These are phyloP conservation scores for Chloroclysta siterata DNA, from an alignment of 2,888 invertebrate genomes.

Conservation along the genomic window DNA sequence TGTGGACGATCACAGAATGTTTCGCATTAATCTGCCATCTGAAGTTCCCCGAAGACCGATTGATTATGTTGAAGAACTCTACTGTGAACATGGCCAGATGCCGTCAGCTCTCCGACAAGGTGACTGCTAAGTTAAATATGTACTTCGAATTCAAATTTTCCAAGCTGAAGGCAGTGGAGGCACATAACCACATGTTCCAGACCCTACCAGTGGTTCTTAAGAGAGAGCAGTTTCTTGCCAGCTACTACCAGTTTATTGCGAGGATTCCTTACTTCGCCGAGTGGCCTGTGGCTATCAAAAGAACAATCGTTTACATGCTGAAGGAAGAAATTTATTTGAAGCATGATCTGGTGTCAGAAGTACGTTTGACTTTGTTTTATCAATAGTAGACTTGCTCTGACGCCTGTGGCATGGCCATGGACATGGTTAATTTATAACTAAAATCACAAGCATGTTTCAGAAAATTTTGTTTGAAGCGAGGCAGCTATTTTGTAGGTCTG, in stretches of 20 bases:
- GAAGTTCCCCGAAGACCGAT: constrained; percentile 39
- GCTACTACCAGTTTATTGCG: constrained; percentile 38
- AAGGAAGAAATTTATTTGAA: constrained; percentile 46
- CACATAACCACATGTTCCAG: constrained; percentile 40
- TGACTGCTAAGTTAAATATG: constrained; percentile 39
- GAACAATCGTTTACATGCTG: constrained; percentile 40
- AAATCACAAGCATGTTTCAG: too few species aligned
- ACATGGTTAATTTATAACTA: too few species aligned
- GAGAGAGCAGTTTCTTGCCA: constrained; percentile 41
- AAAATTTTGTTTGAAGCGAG: too few species aligned
- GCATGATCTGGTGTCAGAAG: constrained; percentile 46
- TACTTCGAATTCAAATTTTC: constrained; percentile 45
- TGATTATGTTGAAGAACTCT: constrained; percentile 25
- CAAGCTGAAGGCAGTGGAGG: constrained; percentile 37
- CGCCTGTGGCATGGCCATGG: too few species aligned
- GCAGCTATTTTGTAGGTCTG: too few species aligned
- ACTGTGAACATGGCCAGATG: constrained; percentile 36
- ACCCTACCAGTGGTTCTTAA: constrained; percentile 44
- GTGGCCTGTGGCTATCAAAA: constrained; percentile 48
- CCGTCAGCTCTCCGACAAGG: constrained; percentile 45
- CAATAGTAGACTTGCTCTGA: too few species aligned
- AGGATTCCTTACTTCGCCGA: constrained; percentile 49
- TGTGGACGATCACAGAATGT: constrained; percentile 50
- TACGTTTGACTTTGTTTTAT: constrained; percentile 37
- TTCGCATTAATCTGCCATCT: constrained; percentile 41